Evolutionary conservation across 2,888 invertebrate species (phyloP), one percentile per base, ranked within the genome.

Genomic region (Drosophila anomelani): DNA sequence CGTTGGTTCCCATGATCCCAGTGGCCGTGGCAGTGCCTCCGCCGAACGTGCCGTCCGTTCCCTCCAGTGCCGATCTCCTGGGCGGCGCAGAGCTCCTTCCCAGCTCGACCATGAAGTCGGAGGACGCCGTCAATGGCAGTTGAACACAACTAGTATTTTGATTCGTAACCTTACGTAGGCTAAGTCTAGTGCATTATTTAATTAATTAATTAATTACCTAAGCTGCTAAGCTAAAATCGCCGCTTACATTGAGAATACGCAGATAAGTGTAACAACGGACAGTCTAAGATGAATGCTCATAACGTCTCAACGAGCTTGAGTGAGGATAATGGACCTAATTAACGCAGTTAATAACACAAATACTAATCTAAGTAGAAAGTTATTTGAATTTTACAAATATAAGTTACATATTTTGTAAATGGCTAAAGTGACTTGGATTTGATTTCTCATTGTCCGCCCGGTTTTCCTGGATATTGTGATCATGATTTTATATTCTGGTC

Each of bases 341-440:
- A 76, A 53, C 69, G 58, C 68, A 64, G 63, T 78, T 72, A 68
- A 73, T 66, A 75, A 76, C 75, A 57, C 54, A 73, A 70, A 64
- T 77, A 79, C 68, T 70, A 78, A 47, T 38, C 39, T 81, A 86
- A 84, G 81, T 75, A 60, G 80, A 81, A 74, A 60, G 85, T 80
- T 81, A 82, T 82, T 80, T 84, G 71, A 78, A 81, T 86, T 71
- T 67, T 70, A 81, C 59, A 81, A 78, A 79, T 61, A 63, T 83
- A 81, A 84, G 79, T 63, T 77, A 58, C 61, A 57, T 83, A 20
- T 20, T 20, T 20, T 85, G 79, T 68, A 74, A 83, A 76, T 67
- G 61, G 59, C 59, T 62, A 9, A 54, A 41, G 13, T 44, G 62
- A 60, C 69, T 74, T 76, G 29, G 55, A 43, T 57, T 34, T 34